Percentiles rank a stretch among this genome's conserved stretches.
Conservation (phyloP, 2,113 vertebrate species). For the Anhinga rufa region DNA sequence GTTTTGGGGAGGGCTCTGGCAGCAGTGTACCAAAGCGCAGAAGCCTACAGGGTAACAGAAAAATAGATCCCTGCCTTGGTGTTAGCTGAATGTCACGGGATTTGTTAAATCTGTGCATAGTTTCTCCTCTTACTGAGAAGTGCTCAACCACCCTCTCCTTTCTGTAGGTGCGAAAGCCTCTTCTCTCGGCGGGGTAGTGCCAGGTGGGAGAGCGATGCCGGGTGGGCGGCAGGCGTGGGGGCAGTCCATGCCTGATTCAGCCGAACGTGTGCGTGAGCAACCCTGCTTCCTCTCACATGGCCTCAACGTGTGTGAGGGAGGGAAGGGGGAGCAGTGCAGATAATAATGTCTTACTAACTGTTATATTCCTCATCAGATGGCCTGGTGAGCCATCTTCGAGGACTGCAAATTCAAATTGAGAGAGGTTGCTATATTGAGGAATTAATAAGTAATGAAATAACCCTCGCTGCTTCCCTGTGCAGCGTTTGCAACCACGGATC, state of each 20-base stretch:
- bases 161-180: constrained; percentile 33
- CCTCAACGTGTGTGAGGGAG: neutral
- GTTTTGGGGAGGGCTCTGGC: neutral
- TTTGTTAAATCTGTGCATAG: neutral
- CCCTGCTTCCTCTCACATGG: neutral
- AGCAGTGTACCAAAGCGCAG: neutral
- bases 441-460: neutral
- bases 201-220: neutral
- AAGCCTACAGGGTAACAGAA: neutral
- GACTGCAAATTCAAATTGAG: neutral
- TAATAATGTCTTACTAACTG: constrained; percentile 18
- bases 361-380: constrained; percentile 27
- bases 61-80: neutral
- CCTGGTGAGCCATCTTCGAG: neutral
- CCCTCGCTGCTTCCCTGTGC: fast-evolving
- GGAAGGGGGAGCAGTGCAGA: neutral
- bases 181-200: neutral
- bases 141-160: neutral
- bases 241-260: constrained; percentile 34
- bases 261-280: neutral
- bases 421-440: neutral
- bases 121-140: constrained; percentile 40
- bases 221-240: neutral
- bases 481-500: neutral
- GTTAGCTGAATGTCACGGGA: neutral